Percentiles rank a stretch among this genome's conserved stretches.
These are phyloP conservation scores for Hetaerina titia DNA, from an alignment of 2,888 invertebrate genomes.

Conservation along the genomic window DNA sequence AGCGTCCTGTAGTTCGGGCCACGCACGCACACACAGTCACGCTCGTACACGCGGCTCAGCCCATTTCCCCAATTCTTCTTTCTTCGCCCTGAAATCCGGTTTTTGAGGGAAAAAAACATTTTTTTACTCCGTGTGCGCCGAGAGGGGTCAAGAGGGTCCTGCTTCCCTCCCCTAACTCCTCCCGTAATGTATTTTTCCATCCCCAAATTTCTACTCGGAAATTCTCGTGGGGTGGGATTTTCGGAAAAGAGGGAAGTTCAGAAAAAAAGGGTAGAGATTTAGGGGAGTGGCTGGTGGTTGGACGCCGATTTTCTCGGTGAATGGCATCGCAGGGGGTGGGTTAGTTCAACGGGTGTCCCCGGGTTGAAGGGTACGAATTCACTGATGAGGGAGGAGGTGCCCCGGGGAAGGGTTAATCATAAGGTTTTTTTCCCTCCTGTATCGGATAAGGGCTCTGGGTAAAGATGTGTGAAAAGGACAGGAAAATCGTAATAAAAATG, in stretches of 20 bases:
- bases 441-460: conserved; percentile 47
- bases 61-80: conserved; percentile 36
- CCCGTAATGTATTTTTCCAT: conserved; percentile 49
- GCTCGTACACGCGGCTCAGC: not conserved
- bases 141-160: conserved; percentile 55
- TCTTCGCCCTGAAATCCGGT: not conserved
- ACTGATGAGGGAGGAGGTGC: conserved; percentile 43
- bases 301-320: conserved; percentile 53
- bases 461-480: conserved; percentile 53
- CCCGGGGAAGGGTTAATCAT: conserved; percentile 61
- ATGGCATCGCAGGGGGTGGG: conserved; percentile 45
- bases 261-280: conserved; percentile 2
- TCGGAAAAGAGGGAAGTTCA: not conserved
- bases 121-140: conserved; percentile 22
- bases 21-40: conserved; percentile 15
- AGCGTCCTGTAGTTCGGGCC: not conserved
- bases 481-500: conserved; percentile 61
- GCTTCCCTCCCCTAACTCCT: not conserved
- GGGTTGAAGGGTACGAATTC: not conserved
- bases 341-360: not conserved
- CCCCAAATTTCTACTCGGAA: conserved; percentile 55
- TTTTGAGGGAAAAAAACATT: conserved; percentile 34
- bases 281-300: conserved; percentile 40
- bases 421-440: conserved; percentile 13
- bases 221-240: conserved; percentile 24